These are phyloP conservation scores for Ammospiza caudacuta DNA, from an alignment of 2,113 vertebrate species.

Conservation along the genomic window DNA sequence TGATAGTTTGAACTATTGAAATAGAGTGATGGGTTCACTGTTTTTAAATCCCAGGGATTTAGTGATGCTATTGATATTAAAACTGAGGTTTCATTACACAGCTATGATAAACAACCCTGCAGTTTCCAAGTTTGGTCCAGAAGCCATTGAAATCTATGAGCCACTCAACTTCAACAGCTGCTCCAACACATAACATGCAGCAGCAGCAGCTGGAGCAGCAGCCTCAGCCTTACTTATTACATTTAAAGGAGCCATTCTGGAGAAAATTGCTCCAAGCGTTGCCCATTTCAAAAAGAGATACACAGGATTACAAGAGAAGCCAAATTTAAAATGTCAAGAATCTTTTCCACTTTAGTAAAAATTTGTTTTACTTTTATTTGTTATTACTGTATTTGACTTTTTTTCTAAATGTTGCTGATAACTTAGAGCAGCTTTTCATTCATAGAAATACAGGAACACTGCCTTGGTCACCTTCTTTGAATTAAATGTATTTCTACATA, in stretches of 20 bases:
- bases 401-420: not conserved
- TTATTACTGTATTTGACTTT: not conserved
- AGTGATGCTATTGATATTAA: not conserved
- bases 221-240: not conserved
- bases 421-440: not conserved
- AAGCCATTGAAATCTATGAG: not conserved
- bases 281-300: not conserved
- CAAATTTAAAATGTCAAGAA: not conserved
- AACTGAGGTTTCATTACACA: not conserved
- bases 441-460: not conserved
- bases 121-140: constrained; percentile 37
- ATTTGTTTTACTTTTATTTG: not conserved
- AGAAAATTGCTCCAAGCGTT: not conserved
- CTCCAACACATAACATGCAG: not conserved
- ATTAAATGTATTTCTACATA: not conserved
- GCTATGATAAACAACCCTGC: not conserved
- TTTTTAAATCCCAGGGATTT: not conserved
- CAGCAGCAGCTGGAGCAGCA: not conserved
- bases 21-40: not conserved
- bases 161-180: not conserved
- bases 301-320: not conserved
- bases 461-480: not conserved
- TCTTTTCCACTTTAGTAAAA: not conserved
- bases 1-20: not conserved
- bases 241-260: not conserved